phyloP scores from a whole-genome alignment of 2,888 invertebrate genomes.

The Melieria crassipennis region DNA sequence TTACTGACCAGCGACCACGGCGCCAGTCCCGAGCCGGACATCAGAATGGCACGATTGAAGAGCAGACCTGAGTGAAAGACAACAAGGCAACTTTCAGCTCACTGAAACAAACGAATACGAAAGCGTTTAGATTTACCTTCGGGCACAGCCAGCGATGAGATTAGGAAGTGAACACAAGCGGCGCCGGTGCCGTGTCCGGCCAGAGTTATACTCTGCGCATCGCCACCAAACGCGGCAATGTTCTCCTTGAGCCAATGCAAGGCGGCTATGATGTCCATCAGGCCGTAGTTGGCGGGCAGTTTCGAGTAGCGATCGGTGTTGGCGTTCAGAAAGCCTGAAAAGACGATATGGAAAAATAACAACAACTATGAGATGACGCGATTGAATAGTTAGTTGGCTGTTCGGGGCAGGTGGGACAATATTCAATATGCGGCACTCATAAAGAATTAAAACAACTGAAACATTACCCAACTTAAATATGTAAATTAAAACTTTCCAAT shows the following conservation, averaged over 20 bases:
- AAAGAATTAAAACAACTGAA: background rate
- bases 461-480: too few species aligned
- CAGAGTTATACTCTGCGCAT: slow-evolving; percentile 90
- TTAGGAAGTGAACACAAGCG: slow-evolving; percentile 92
- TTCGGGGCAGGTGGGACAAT: too few species aligned
- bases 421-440: too few species aligned
- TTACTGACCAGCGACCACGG: slow-evolving; percentile 88
- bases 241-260: slow-evolving; percentile 97
- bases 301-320: slow-evolving; percentile 86
- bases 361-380: background rate
- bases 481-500: too few species aligned
- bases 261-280: slow-evolving; percentile 96
- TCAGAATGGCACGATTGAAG: slow-evolving; percentile 88
- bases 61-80: slow-evolving; percentile 73
- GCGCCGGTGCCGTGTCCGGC: slow-evolving; percentile 97
- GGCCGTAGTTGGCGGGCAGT: slow-evolving; percentile 94
- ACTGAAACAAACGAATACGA: background rate
- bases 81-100: background rate
- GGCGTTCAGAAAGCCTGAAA: slow-evolving; percentile 87
- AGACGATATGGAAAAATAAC: slow-evolving; percentile 7
- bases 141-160: slow-evolving; percentile 93
- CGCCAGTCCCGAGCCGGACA: slow-evolving; percentile 91
- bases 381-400: too few species aligned
- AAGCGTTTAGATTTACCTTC: slow-evolving; percentile 73
- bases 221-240: slow-evolving; percentile 94